Evolutionary conservation across 2,888 invertebrate species (phyloP), one percentile per base, ranked within the genome.

Genomic region (Plagodis dolabraria): DNA sequence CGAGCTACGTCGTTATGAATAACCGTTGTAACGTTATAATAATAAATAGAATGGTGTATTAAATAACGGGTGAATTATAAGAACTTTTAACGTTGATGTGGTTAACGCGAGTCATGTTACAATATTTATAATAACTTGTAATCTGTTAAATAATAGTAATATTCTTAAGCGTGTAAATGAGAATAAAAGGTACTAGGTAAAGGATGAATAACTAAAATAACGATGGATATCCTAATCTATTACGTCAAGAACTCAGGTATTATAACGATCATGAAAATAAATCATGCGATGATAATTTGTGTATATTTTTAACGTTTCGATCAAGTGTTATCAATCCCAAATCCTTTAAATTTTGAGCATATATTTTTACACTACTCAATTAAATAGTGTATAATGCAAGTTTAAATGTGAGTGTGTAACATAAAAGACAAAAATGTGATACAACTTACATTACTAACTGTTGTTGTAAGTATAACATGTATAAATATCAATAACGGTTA

Each of bases 1-100:
- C 38, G 38, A 7, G 38, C 38, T 7, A n/a, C 5, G 11, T 12
- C 43, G 33, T 50, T 33, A 43, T 8, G 0, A 5, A 42, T 35
- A 42, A 43, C 52, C 40, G 34, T 11, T 47, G 22, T 42, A 51
- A 57, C 42, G 42, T 57, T 51, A 35, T 49, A 57, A 22, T 22
- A 36, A 57, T 11, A 57, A 40, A 34, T 8, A 57, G 9, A 5
- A 40, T 51, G 22, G 1, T 22, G 47, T 47, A 46, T 42, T 12
- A 49, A 53, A 34, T 47, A 53, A 53, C 60, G 44, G 40, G 58
- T 56, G 46, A 57, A 57, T 53, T 47, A 5, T 35, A 55, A 33
- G 34, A 56, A 56, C 40, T 52, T 45, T 52, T 47, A 57, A 52
- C 44, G 36, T 52, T 10, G 12, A 56, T 48, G 44, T 45, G 44